phyloP scores from a whole-genome alignment of 2,113 vertebrate species.

The Collichthys lucidus region DNA sequence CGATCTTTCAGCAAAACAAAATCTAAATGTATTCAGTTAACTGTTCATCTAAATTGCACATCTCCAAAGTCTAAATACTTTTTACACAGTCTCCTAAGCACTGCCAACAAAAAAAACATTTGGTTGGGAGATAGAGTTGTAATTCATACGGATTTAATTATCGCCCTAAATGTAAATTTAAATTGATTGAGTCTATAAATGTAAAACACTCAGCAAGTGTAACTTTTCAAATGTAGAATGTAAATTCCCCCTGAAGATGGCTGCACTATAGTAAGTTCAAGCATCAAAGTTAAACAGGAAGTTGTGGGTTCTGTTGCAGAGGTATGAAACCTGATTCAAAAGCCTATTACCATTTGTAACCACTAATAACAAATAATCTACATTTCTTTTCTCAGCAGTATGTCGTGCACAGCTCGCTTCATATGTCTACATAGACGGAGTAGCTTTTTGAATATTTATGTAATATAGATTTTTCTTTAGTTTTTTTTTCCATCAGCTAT shows the following conservation, averaged over 20 bases:
- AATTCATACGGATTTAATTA: neutral
- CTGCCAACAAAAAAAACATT: neutral
- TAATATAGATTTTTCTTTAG: neutral
- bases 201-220: neutral
- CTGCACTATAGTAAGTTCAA: neutral
- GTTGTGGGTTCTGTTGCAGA: neutral
- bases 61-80: neutral
- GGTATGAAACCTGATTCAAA: neutral
- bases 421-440: neutral
- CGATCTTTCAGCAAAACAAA: neutral
- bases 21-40: neutral
- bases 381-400: neutral
- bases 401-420: neutral
- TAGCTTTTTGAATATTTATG: neutral
- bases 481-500: too few relatives aligned
- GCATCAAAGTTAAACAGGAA: neutral
- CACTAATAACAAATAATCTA: neutral
- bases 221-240: neutral
- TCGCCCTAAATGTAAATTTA: neutral
- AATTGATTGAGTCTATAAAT: too few relatives aligned
- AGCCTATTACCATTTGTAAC: neutral
- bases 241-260: neutral
- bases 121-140: neutral
- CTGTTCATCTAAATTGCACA: neutral
- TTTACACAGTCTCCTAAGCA: neutral